Percentiles rank a stretch among this genome's conserved stretches.
Evolutionary conservation across 1,140 invertebrate genomes (phyloP).

Genomic region (Branchinecta lindahli): DNA sequence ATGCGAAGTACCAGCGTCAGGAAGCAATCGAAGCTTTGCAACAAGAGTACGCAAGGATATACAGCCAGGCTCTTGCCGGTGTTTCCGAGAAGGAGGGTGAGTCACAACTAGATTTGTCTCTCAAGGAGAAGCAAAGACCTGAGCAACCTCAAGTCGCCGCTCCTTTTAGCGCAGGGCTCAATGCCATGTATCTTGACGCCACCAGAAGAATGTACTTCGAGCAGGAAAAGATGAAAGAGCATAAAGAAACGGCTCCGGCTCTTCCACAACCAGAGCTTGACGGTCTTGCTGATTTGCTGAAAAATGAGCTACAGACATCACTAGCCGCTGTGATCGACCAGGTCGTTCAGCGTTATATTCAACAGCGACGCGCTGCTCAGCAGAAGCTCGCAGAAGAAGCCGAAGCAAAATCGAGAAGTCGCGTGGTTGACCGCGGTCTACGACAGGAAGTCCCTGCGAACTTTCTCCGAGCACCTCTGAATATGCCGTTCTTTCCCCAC

Average conservation of each 20-base stretch:
- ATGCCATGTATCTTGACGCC: constrained; percentile 41
- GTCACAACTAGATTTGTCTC: not conserved
- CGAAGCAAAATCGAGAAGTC: constrained; percentile 17
- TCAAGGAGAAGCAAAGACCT: not conserved
- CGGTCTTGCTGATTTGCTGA: constrained; percentile 68
- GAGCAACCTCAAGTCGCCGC: not conserved
- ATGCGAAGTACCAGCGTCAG: constrained; percentile 17
- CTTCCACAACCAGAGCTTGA: constrained; percentile 49
- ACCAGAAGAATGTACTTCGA: constrained; percentile 56
- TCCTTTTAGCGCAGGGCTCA: constrained; percentile 9
- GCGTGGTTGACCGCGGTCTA: constrained; percentile 19
- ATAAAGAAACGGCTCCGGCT: constrained; percentile 37
- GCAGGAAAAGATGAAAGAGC: constrained; percentile 52
- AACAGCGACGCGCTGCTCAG: constrained; percentile 35
- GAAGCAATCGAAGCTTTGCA: constrained; percentile 11
- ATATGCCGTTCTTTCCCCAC: constrained; percentile 19
- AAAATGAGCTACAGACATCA: constrained; percentile 71
- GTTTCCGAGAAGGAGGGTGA: not conserved
- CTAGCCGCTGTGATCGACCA: constrained; percentile 71
- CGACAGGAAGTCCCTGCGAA: constrained; percentile 17
- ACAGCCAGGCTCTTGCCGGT: not conserved
- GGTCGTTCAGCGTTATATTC: constrained; percentile 64
- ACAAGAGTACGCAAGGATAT: constrained; percentile 5
- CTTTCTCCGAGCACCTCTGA: constrained; percentile 17
- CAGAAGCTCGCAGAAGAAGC: constrained; percentile 32